phyloP scores from a whole-genome alignment of 2,113 vertebrate species.

The human region GRCh38 chr6:143353501-143354000 shows the following conservation, averaged over 20 bases:
- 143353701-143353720: background rate
- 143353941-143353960: background rate
- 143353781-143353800: background rate
- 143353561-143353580: background rate
- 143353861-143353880: background rate
- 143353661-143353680: background rate
- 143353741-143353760: background rate
- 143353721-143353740: background rate
- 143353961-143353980: background rate
- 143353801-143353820: background rate
- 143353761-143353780: background rate
- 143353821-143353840: background rate
- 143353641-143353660: background rate
- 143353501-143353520: background rate
- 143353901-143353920: background rate
- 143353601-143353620: background rate
- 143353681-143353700: background rate
- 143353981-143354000: background rate
- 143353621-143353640: background rate
- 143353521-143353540: background rate
- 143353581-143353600: background rate
- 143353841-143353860: background rate
- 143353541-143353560: background rate
- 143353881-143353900: background rate
- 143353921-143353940: background rate